phyloP scores from a whole-genome alignment of 2,113 vertebrate genomes.

The Nerophis ophidion region DNA sequence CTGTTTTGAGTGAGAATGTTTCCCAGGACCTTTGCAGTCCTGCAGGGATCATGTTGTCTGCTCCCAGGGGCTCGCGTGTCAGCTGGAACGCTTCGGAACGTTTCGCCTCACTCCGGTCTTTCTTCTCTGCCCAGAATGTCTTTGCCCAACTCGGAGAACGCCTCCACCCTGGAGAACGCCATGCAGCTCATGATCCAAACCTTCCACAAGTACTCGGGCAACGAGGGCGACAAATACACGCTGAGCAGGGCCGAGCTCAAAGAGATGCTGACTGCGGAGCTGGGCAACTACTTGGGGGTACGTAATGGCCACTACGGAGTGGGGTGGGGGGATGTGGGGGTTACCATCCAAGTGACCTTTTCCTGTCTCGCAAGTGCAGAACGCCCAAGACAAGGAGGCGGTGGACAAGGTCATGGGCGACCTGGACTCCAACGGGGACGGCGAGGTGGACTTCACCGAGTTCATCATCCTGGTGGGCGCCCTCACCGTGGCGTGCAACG shows the following conservation, averaged over 20 bases:
- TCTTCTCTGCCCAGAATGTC: slow-evolving; percentile 59
- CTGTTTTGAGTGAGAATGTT: not conserved
- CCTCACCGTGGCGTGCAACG: slow-evolving; percentile 77
- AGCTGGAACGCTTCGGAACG: slow-evolving; percentile 5
- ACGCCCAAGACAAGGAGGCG: slow-evolving; percentile 73
- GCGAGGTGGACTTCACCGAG: slow-evolving; percentile 79
- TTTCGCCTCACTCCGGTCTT: no score
- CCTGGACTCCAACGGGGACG: slow-evolving; percentile 75
- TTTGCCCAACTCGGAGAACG: slow-evolving; percentile 59
- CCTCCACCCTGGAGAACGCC: slow-evolving; percentile 74
- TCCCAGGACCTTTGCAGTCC: not conserved
- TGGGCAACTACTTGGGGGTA: slow-evolving; percentile 72
- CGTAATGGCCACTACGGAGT: slow-evolving; percentile 11
- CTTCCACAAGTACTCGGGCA: slow-evolving; percentile 83
- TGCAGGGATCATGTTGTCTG: no score
- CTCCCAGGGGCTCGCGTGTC: slow-evolving; percentile 44
- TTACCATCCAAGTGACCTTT: no score
- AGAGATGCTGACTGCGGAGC: slow-evolving; percentile 76
- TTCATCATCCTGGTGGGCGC: slow-evolving; percentile 76
- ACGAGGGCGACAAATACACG: slow-evolving; percentile 81
- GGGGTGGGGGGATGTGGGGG: no score
- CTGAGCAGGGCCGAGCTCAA: slow-evolving; percentile 78
- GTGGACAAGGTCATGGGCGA: slow-evolving; percentile 78
- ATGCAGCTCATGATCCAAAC: slow-evolving; percentile 81
- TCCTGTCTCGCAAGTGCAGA: slow-evolving; percentile 44